Base-by-base conservation (phyloP, 2,113 vertebrate genomes). In the Synodontis membranacea region DNA sequence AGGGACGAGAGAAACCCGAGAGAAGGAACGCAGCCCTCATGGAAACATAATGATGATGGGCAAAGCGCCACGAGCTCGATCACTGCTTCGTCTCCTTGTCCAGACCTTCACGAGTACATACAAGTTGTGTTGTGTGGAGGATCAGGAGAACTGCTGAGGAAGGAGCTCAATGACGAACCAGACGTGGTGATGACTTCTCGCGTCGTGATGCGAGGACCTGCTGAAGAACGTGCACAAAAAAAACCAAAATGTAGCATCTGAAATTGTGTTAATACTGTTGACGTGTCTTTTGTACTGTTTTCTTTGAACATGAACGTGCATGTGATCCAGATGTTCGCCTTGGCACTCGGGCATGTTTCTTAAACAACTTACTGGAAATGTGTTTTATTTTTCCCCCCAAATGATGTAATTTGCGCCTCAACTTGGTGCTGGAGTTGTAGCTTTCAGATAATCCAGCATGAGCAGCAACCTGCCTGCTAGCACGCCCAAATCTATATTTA, bases 221-320 rank as follows among this genome's bases (percentile, higher is more conserved):
- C 89, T 80, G 90, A 91, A 92, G 91, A 92, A 93, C 90, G 90
- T 93, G 58, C 92, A 92, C 92, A 92, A 92, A 95, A 50, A 91
- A 92, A 96, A 95, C 95, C 93, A 92, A 92, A 28, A 0, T n/a
- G 2, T 48, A 39, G 14, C 23, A 12, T 28, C 14, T 11, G 25
- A 48, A 19, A 25, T 28, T 54, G 50, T 64, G 70, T 76, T 78
- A 21, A 44, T 48, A 78, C 42, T 78, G 84, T 66, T 10, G n/a
- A n/a, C 68, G 25, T 44, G 19, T 5, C n/a, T n/a, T n/a, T 17
- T 12, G 5, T 60, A 28, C 54, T 56, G 76, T 80, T 80, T 80
- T 39, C 17, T 54, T 56, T 9, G 25, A 56, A 9, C 52, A n/a
- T 23, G 31, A 34, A 60, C 3, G 37, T 60, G 11, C 21, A 60